Percentiles rank a stretch among this genome's conserved stretches.
Evolutionary conservation across 1,140 invertebrate genomes (phyloP).

Genomic region (Tetraneura akinire): DNA sequence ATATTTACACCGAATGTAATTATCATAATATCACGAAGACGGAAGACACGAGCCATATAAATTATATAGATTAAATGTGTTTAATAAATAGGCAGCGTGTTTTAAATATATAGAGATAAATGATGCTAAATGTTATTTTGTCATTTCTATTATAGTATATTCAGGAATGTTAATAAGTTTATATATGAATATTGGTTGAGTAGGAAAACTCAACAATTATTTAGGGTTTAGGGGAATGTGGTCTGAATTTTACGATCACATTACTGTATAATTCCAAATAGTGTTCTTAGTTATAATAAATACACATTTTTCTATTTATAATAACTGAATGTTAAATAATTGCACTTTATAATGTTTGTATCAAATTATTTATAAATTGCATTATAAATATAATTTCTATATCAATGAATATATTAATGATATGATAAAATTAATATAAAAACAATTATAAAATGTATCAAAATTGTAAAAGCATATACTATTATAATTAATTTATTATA

Average conservation of each 20-base stretch:
- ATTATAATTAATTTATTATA: no score
- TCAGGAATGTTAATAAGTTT: not conserved
- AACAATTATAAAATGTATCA: no score
- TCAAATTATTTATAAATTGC: not conserved
- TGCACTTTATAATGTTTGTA: not conserved
- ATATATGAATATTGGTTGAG: not conserved
- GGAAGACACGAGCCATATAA: not conserved
- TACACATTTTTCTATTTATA: slow-evolving; percentile 1
- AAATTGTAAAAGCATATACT: no score
- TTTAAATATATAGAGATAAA: slow-evolving; percentile 1
- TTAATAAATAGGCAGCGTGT: not conserved
- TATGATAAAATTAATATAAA: no score
- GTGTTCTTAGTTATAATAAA: not conserved
- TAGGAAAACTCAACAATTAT: not conserved
- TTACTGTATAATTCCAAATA: not conserved
- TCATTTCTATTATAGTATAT: not conserved
- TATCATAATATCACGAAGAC: no score
- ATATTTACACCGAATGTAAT: not conserved
- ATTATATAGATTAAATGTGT: not conserved
- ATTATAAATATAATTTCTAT: no score
- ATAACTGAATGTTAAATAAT: not conserved
- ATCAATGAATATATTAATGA: no score
- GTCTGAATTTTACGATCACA: not conserved
- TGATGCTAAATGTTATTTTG: not conserved
- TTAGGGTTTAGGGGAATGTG: slow-evolving; percentile 12